These are phyloP conservation scores for Oscheius sp. DNA, from an alignment of 2,888 invertebrate species.

Conservation along the genomic window DNA sequence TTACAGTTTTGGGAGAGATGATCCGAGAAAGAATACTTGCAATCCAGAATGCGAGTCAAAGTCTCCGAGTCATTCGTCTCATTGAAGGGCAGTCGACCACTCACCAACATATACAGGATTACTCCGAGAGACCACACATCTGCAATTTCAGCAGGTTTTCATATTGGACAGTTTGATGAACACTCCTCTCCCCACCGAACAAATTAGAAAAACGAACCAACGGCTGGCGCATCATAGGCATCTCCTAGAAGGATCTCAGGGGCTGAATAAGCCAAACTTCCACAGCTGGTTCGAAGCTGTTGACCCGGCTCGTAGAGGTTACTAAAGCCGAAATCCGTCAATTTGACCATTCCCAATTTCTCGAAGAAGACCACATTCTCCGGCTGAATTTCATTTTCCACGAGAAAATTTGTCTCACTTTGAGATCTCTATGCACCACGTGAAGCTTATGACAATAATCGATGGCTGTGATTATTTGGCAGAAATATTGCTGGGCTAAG, in stretches of 20 bases:
- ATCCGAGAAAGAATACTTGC: slow-evolving; percentile 90
- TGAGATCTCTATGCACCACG: slow-evolving; percentile 89
- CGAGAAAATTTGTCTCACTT: slow-evolving; percentile 71
- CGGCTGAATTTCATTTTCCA: slow-evolving; percentile 74
- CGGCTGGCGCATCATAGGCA: slow-evolving; percentile 97
- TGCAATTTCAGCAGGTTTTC: slow-evolving; percentile 27
- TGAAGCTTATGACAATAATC: slow-evolving; percentile 93
- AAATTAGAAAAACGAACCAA: slow-evolving; percentile 78
- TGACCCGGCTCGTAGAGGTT: slow-evolving; percentile 90
- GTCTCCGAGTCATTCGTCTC: slow-evolving; percentile 99
- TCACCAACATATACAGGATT: slow-evolving; percentile 96
- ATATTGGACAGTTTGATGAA: too few species aligned
- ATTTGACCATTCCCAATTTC: slow-evolving; percentile 92
- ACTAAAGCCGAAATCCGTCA: slow-evolving; percentile 97
- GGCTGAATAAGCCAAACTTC: slow-evolving; percentile 96
- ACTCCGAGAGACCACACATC: slow-evolving; percentile 99
- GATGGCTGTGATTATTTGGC: slow-evolving; percentile 94
- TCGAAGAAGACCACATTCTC: slow-evolving; percentile 99
- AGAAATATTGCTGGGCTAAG: slow-evolving; percentile 83
- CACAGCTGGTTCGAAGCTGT: slow-evolving; percentile 96
- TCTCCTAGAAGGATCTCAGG: slow-evolving; percentile 98
- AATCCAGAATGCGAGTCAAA: slow-evolving; percentile 98
- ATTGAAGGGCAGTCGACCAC: slow-evolving; percentile 90
- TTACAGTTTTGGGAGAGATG: slow-evolving; percentile 87
- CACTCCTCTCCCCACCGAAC: too few species aligned